Percentiles rank a stretch among this genome's conserved stretches.
Conservation (phyloP, 2,113 vertebrate species). For the Pyxicephalus adspersus region DNA sequence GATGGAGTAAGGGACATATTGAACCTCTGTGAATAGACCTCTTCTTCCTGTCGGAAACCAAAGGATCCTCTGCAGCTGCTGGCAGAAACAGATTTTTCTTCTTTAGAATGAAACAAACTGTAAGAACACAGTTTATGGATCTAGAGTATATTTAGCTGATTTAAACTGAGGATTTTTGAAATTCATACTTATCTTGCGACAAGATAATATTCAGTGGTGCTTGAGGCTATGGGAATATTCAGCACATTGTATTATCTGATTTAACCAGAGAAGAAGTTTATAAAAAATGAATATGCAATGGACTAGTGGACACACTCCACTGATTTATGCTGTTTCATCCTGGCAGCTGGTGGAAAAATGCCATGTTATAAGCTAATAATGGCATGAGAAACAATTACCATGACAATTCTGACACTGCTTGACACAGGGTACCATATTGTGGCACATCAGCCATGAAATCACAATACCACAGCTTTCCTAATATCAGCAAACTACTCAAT, state of each 20-base stretch:
- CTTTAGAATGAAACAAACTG: too few species aligned
- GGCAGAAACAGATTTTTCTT: too few species aligned
- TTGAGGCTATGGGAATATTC: constrained; percentile 18
- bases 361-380: constrained; percentile 50
- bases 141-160: too few species aligned
- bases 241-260: constrained; percentile 38
- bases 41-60: too few species aligned
- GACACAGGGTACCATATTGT: constrained; percentile 45
- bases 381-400: constrained; percentile 50
- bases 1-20: too few species aligned
- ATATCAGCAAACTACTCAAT: constrained; percentile 15
- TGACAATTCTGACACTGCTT: constrained; percentile 52
- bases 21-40: too few species aligned
- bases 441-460: constrained; percentile 55
- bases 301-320: constrained; percentile 37
- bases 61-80: too few species aligned
- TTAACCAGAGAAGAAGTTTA: constrained; percentile 31
- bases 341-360: constrained; percentile 43
- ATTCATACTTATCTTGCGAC: neutral
- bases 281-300: constrained; percentile 44
- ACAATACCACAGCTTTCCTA: constrained; percentile 28
- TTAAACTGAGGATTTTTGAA: too few species aligned
- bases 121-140: too few species aligned
- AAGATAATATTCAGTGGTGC: constrained; percentile 11
- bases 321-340: constrained; percentile 31